Base-by-base conservation (phyloP, 2,888 invertebrate genomes). In the Aromia moschata region DNA sequence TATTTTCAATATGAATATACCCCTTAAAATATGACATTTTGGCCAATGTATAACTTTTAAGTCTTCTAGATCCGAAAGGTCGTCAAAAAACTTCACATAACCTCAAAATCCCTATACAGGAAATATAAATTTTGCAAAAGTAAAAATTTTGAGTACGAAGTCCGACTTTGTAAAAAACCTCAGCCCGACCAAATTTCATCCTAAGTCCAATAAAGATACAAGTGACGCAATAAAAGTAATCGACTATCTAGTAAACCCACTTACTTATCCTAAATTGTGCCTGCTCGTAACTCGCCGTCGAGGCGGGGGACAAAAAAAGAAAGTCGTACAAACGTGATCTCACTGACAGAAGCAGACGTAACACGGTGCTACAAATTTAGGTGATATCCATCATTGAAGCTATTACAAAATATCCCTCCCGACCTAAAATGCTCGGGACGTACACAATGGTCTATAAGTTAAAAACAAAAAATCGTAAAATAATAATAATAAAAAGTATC, bases 401-500 rank as follows among this genome's bases (percentile, higher is more conserved):
- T 71, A 73, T 71, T 72, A 71, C 69, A 74, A 73, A 74, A 71
- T 69, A 70, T 64, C 60, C n/a, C n/a, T 70, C 62, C 65, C 64
- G 60, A 66, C 69, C n/a, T n/a, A n/a, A 33, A 47, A 56, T 56
- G 33, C 17, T 62, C 57, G 61, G 67, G 68, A 60, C 66, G n/a
- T n/a, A 64, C 66, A 68, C 67, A 68, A 58, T 70, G 52, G 52
- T 74, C 67, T 71, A 75, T 73, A 76, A 77, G 74, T 77, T 76
- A 79, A 78, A 75, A 73, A 73, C 60, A 73, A n/a, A n/a, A n/a
- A 75, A 75, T 74, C 72, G 71, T 74, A 76, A 76, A 77, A 75
- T 73, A 74, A 75, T 73, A 74, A 75, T 73, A 74, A 76, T 71
- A 71, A 74, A 71, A 74, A 74, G 75, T 78, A 78, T 79, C 79